Base-by-base conservation (phyloP, 2,888 invertebrate genomes). In the Osmoderma eremita region DNA sequence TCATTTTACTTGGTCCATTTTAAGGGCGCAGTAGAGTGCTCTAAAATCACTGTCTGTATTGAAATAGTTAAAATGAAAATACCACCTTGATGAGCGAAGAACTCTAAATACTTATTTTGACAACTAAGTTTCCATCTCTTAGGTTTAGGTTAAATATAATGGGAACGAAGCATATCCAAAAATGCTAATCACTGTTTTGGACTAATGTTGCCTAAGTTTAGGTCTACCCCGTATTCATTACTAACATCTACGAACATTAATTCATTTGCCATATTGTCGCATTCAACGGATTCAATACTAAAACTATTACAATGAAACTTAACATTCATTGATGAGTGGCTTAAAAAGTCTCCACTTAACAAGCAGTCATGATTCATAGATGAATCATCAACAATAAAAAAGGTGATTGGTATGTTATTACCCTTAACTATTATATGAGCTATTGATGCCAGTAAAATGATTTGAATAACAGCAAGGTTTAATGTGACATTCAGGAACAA, bases 341-440 rank as follows among this genome's bases (percentile, higher is more conserved):
- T 30, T 38, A 54, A 13, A 17, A 54, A 54, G 24, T 54, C 39
- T 36, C 54, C 13, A 2, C 54, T 36, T 13, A 54, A 54, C 12
- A 54, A n/a, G n/a, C 54, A 54, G 24, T 24, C 18, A 36, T 54
- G 30, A 18, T 10, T 36, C 39, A 54, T 18, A 0, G 54, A 36
- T 17, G 22, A 13, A 36, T 18, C 18, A 17, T 48, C 17, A 4
- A 24, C 24, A 24, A 24, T 24, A 24, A 4, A 24, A 24, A 24
- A 24, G 5, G 24, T 24, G 5, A 24, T 5, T 24, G 24, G 24
- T 24, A 24, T 5, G 24, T 24, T 24, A 24, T 4, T 24, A 24
- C 24, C 24, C 24, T 24, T 24, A 24, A 24, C 24, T 24, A 24
- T 5, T 4, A 30, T 5, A 30, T 30, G 30, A 30, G 10, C 30